Percentiles rank a stretch among this genome's conserved stretches.
Evolutionary conservation across 1,140 invertebrate species (phyloP).

Genomic region (Drosophila tani): DNA sequence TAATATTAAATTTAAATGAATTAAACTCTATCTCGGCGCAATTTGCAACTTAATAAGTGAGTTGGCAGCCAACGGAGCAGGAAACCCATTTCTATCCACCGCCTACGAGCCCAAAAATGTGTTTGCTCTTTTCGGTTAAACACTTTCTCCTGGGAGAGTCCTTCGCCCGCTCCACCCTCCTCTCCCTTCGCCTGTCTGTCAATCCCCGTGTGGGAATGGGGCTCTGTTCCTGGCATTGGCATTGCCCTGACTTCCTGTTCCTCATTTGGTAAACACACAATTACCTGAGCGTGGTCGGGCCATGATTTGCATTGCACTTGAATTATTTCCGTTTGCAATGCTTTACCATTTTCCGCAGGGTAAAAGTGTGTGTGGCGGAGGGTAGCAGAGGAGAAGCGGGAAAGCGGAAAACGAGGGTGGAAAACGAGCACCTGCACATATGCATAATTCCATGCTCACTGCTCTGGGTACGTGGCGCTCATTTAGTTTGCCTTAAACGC

Average conservation of each 20-base stretch:
- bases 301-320: constrained; percentile 81
- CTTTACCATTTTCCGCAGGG: constrained; percentile 8
- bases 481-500: constrained; percentile 79
- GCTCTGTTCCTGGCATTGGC: constrained; percentile 39
- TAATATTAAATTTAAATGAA: background rate
- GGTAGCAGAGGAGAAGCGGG: constrained; percentile 1
- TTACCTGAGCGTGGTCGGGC: constrained; percentile 69
- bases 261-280: constrained; percentile 70
- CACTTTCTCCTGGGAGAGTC: constrained; percentile 20
- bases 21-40: background rate
- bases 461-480: constrained; percentile 56
- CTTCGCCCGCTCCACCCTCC: background rate
- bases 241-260: constrained; percentile 44
- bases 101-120: constrained; percentile 37
- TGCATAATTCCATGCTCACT: constrained; percentile 71
- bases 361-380: constrained; percentile 9
- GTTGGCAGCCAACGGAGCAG: constrained; percentile 15
- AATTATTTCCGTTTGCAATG: constrained; percentile 76
- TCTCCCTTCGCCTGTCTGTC: constrained; percentile 1
- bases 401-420: constrained; percentile 1
- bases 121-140: constrained; percentile 66
- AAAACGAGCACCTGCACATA: constrained; percentile 41
- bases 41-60: constrained; percentile 32
- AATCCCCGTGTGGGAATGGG: constrained; percentile 2
- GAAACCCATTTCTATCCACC: constrained; percentile 23